Evolutionary conservation across 2,113 vertebrate genomes (phyloP).

Genomic region (Piaya cayana): DNA sequence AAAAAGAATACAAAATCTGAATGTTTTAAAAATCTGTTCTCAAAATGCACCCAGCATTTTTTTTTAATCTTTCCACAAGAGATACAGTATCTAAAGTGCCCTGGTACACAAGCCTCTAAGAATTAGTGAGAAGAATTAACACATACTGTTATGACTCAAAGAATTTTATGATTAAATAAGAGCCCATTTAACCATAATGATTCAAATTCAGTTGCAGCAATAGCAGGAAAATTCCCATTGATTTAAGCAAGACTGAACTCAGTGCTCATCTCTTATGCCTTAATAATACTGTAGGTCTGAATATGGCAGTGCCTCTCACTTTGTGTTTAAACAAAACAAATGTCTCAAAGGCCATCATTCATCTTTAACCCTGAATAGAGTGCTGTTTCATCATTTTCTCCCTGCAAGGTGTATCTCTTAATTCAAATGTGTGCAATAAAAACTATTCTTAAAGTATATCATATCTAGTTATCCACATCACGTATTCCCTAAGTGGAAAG

Average conservation of each 20-base stretch:
- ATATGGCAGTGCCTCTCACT: constrained; percentile 49
- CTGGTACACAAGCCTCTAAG: background rate
- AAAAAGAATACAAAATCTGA: background rate
- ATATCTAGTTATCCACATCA: constrained; percentile 55
- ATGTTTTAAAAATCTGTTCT: background rate
- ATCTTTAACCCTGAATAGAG: constrained; percentile 55
- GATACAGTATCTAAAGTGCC: background rate
- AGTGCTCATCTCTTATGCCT: constrained; percentile 25
- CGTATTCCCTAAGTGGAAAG: constrained; percentile 55
- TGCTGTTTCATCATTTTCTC: constrained; percentile 56
- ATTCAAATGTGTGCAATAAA: constrained; percentile 62
- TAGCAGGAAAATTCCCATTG: constrained; percentile 1
- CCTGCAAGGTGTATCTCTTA: constrained; percentile 53
- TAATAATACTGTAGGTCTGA: constrained; percentile 40
- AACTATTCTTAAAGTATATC: constrained; percentile 58
- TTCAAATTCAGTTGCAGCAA: constrained; percentile 31
- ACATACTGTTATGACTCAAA: constrained; percentile 41
- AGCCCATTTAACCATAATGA: constrained; percentile 50
- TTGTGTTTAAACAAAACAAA: constrained; percentile 64
- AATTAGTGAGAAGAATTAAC: constrained; percentile 52
- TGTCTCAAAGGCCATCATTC: constrained; percentile 46
- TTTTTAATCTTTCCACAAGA: constrained; percentile 10
- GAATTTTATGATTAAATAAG: constrained; percentile 62
- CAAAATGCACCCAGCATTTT: background rate
- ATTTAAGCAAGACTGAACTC: constrained; percentile 42